Base-by-base conservation (phyloP, 2,888 invertebrate genomes). In the Philhelius pedissequus region DNA sequence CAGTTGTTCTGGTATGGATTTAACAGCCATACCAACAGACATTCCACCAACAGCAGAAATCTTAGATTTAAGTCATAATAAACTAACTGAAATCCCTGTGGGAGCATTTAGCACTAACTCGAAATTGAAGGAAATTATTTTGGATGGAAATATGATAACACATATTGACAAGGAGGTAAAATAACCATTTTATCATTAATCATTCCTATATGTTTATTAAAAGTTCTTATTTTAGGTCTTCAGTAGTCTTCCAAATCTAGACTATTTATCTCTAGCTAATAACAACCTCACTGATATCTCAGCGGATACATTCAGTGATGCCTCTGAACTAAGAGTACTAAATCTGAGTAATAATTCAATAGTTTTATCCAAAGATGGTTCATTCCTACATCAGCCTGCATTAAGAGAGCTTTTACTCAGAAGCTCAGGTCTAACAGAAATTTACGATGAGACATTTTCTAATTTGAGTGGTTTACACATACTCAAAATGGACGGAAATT, bases 11-110 rank as follows among this genome's bases (percentile, higher is more conserved):
- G 91, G 92, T 86, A 91, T 90, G 73, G 91, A 90, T 38, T 89
- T 94, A 70, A 92, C 92, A 18, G 92, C 92, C 87, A 90, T 94
- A 64, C 94, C 94, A 30, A 87, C 90, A 52, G 89, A 90, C 87
- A 76, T 92, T 83, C 91, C 92, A 11, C 87, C 87, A 64, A 89
- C 88, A 82, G 89, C 89, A 15, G 86, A 89, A 48, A 89, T 89
- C 40, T 86, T 92, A 87, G 90, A 91, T 87, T 88, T 92, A 87
- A 91, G 91, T 83, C 80, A 90, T 71, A 92, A 92, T 88, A 86
- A 87, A 32, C 90, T 92, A 68, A 86, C 83, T 15, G 87, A 90
- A 86, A 78, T 92, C 78, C 87, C 88, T 52, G 84, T 88, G 9
- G 88, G 87, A 58, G 89, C 89, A 78, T 91, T 91, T 80, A 84